phyloP scores from a whole-genome alignment of 1,140 invertebrate genomes.

The Drosophila obscura region DNA sequence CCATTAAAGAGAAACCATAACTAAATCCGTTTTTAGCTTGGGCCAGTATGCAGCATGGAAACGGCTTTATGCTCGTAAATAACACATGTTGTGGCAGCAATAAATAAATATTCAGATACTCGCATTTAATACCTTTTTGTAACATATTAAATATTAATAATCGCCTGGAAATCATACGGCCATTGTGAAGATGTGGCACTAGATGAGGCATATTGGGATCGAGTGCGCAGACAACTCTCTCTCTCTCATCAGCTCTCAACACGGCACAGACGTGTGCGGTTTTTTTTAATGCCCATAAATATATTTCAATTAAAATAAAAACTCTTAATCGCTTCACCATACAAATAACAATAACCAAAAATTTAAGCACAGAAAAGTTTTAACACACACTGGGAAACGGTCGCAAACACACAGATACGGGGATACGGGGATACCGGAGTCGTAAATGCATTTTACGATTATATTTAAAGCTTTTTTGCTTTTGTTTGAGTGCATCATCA shows the following conservation, averaged over 20 bases:
- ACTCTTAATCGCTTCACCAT: slow-evolving; percentile 47
- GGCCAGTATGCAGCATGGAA: not conserved
- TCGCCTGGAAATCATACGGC: not conserved
- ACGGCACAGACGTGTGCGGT: slow-evolving; percentile 11
- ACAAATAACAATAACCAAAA: slow-evolving; percentile 56
- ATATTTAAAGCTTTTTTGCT: slow-evolving; percentile 41
- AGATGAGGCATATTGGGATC: not conserved
- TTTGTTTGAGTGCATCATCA: slow-evolving; percentile 47
- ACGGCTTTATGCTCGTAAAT: not conserved
- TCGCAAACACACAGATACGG: not conserved
- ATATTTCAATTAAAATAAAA: slow-evolving; percentile 56
- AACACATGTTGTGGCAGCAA: not conserved
- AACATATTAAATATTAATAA: slow-evolving; percentile 21
- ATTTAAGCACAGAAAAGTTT: slow-evolving; percentile 50
- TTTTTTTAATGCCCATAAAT: slow-evolving; percentile 53
- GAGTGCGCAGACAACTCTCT: not conserved
- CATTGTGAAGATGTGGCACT: slow-evolving; percentile 22
- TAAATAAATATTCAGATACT: slow-evolving; percentile 9
- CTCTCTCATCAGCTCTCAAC: no score
- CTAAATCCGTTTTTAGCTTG: no score
- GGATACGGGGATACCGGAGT: slow-evolving; percentile 1
- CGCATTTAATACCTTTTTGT: slow-evolving; percentile 3
- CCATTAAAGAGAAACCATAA: no score
- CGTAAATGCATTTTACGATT: slow-evolving; percentile 57
- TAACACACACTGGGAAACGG: slow-evolving; percentile 14